phyloP scores from a whole-genome alignment of 2,113 vertebrate genomes.

The Phoxinus phoxinus region DNA sequence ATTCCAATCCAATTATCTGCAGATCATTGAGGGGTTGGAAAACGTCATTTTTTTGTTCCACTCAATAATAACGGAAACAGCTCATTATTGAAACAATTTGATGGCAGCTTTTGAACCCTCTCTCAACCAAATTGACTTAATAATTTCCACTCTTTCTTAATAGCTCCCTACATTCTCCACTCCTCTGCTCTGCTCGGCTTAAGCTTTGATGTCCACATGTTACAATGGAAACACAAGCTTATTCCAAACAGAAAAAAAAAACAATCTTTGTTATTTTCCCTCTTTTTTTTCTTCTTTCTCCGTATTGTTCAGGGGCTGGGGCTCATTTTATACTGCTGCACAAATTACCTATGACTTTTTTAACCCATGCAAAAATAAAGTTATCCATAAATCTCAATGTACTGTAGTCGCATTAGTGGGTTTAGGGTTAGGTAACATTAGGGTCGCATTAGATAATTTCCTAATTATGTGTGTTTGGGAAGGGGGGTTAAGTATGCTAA shows the following conservation, averaged over 20 bases:
- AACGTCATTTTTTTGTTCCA: constrained; percentile 57
- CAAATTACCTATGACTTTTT: constrained; percentile 55
- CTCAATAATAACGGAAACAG: constrained; percentile 56
- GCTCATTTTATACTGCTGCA: constrained; percentile 26
- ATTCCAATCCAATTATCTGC: constrained; percentile 56
- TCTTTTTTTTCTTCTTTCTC: constrained; percentile 27
- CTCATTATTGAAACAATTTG: constrained; percentile 61
- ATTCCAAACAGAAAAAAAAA: constrained; percentile 60
- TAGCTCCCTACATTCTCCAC: constrained; percentile 38
- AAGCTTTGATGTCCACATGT: constrained; percentile 60
- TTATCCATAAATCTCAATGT: constrained; percentile 39
- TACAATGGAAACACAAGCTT: constrained; percentile 56
- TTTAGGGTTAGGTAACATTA: too few relatives aligned
- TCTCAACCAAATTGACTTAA: constrained; percentile 57
- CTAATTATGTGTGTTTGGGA: constrained; percentile 17
- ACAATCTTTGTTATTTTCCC: constrained; percentile 25
- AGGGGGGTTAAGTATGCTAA: not conserved
- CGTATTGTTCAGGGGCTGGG: constrained; percentile 2
- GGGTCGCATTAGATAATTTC: too few relatives aligned
- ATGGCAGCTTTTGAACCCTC: constrained; percentile 58
- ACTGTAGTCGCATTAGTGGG: constrained; percentile 39
- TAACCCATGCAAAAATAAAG: constrained; percentile 52
- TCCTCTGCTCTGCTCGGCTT: constrained; percentile 17
- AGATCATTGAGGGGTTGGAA: constrained; percentile 54
- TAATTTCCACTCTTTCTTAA: constrained; percentile 62